Percentiles rank a stretch among this genome's conserved stretches.
These are phyloP conservation scores for Protodeltote pygarga DNA, from an alignment of 2,888 invertebrate species.

Conservation along the genomic window DNA sequence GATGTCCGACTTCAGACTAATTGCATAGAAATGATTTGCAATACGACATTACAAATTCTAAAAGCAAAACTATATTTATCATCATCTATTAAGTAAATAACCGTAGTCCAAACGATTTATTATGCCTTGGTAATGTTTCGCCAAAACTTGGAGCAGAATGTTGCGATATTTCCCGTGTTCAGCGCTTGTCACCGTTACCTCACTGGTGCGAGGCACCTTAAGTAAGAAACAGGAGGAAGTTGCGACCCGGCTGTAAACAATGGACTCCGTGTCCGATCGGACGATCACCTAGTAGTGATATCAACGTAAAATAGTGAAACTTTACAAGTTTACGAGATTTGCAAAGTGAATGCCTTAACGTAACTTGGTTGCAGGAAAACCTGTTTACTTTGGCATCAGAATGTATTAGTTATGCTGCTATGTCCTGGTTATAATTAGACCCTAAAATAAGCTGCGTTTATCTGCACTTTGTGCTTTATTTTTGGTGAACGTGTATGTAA, in stretches of 20 bases:
- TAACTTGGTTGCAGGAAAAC: too few species aligned
- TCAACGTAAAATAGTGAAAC: conserved; percentile 11
- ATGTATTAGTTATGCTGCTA: too few species aligned
- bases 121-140: conserved; percentile 17
- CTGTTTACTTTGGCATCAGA: too few species aligned
- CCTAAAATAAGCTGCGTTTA: too few species aligned
- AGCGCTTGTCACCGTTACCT: conserved; percentile 32
- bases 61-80: neutral
- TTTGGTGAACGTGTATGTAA: too few species aligned
- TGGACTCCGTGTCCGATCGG: conserved; percentile 47
- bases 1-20: conserved; percentile 6
- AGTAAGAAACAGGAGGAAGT: conserved; percentile 42
- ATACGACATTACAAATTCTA: conserved; percentile 7
- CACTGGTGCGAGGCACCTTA: conserved; percentile 5
- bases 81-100: conserved; percentile 7
- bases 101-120: conserved; percentile 18
- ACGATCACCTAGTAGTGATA: conserved; percentile 21
- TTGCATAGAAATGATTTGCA: conserved; percentile 10
- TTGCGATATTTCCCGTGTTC: conserved; percentile 45
- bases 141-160: conserved; percentile 29
- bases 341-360: too few species aligned
- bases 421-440: too few species aligned
- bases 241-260: conserved; percentile 40
- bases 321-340: neutral
- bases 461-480: too few species aligned